Conservation (phyloP, 1,140 invertebrate genomes). For the Drosophila nebulosa region DNA sequence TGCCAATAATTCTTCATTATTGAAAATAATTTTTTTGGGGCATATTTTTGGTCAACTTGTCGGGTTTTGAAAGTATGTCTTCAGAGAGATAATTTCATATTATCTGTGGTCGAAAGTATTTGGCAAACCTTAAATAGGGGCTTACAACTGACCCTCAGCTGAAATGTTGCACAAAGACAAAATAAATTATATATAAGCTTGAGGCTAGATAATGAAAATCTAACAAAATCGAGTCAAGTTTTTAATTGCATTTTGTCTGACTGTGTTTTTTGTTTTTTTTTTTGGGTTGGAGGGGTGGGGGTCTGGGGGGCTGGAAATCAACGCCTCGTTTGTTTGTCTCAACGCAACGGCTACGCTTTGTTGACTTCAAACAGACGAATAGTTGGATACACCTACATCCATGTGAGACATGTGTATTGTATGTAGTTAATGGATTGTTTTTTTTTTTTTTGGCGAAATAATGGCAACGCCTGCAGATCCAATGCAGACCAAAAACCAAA, state of each 20-base stretch:
- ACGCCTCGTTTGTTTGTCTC: conserved; percentile 33
- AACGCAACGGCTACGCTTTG: conserved; percentile 47
- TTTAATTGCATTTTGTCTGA: conserved; percentile 16
- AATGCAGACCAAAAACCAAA: background rate
- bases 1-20: too few relatives aligned
- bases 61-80: background rate
- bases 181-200: conserved; percentile 1
- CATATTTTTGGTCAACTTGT: background rate
- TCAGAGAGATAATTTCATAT: background rate
- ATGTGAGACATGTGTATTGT: background rate
- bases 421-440: background rate
- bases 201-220: background rate
- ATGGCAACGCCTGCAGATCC: conserved; percentile 35
- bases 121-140: background rate
- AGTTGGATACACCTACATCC: conserved; percentile 13
- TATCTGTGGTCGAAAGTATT: background rate
- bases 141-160: background rate
- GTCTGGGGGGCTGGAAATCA: conserved; percentile 37
- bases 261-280: conserved; percentile 16
- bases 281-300: background rate
- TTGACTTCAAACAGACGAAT: conserved; percentile 32
- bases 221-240: background rate
- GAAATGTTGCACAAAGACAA: conserved; percentile 25
- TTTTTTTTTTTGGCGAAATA: conserved; percentile 21
- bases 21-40: too few relatives aligned